Evolutionary conservation across 30 jellyfish, hydroid and myxozoan species (phyloP).

Genomic region (Rhopilema esculentum): DNA sequence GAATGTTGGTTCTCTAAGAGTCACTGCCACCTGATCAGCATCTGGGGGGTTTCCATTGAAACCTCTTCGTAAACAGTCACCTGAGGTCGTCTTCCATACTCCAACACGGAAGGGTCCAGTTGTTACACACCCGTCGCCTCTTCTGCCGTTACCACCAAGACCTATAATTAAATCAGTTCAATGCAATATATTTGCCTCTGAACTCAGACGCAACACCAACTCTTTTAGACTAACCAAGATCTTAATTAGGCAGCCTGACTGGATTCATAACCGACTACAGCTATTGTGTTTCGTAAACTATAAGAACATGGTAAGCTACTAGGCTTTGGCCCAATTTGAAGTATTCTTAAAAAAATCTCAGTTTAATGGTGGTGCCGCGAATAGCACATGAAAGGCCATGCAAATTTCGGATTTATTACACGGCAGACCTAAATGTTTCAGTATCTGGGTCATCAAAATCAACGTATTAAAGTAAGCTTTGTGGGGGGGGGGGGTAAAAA

Average conservation of each 20-base stretch:
- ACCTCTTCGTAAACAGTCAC: conserved; percentile 51
- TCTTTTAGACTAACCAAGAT: not conserved
- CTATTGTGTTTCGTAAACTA: too few species aligned
- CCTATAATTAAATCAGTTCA: conserved; percentile 9
- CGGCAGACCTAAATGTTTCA: too few species aligned
- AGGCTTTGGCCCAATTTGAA: too few species aligned
- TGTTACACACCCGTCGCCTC: conserved; percentile 37
- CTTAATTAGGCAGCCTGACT: not conserved
- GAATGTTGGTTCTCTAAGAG: conserved; percentile 14
- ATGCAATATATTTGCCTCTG: not conserved
- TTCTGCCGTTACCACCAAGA: conserved; percentile 63
- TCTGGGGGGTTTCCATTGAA: conserved; percentile 70
- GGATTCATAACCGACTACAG: too few species aligned
- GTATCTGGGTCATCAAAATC: too few species aligned
- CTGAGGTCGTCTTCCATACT: conserved; percentile 36
- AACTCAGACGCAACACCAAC: not conserved
- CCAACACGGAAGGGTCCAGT: conserved; percentile 44
- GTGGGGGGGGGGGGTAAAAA: too few species aligned
- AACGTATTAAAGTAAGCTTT: too few species aligned
- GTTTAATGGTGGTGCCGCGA: too few species aligned
- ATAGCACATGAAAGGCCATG: too few species aligned
- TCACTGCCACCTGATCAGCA: conserved; percentile 56
- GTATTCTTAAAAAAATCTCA: too few species aligned
- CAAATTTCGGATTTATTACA: too few species aligned
- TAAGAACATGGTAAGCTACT: too few species aligned